Percentiles rank a stretch among this genome's conserved stretches.
Evolutionary conservation across 2,113 vertebrate genomes (phyloP).

Genomic region (Potamarius usumacintae): DNA sequence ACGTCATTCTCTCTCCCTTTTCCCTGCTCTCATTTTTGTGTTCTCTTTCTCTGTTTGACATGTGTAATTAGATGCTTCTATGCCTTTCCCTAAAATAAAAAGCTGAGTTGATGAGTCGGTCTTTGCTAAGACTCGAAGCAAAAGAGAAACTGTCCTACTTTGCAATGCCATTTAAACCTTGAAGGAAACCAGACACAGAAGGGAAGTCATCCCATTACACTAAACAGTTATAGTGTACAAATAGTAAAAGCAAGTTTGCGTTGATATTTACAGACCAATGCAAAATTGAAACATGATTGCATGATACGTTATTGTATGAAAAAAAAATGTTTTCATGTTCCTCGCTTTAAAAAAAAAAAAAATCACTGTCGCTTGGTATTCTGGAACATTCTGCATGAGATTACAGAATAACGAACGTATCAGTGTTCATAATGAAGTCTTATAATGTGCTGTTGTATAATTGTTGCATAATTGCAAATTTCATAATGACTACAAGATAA

Average conservation of each 20-base stretch:
- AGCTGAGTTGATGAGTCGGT: not conserved
- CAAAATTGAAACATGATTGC: not conserved
- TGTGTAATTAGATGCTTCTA: slow-evolving; percentile 11
- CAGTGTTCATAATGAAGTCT: not conserved
- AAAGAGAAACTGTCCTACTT: not conserved
- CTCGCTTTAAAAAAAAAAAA: not conserved
- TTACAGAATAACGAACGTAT: not conserved
- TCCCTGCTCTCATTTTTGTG: not conserved
- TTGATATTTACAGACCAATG: not conserved
- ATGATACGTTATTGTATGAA: not conserved
- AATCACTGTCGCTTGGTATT: not conserved
- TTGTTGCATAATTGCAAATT: not conserved
- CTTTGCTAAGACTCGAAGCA: not conserved
- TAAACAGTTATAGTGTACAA: not conserved
- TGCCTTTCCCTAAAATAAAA: slow-evolving; percentile 20
- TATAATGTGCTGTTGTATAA: not conserved
- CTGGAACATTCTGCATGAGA: not conserved
- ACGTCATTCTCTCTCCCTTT: slow-evolving; percentile 19
- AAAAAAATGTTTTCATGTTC: not conserved
- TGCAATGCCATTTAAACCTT: not conserved
- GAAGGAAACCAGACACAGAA: not conserved
- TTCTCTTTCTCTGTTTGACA: slow-evolving; percentile 22
- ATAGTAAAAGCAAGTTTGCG: not conserved
- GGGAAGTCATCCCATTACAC: not conserved
- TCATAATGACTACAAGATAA: not conserved